Evolutionary conservation across 2,888 invertebrate genomes (phyloP).

Genomic region (Linhomoeus sp.): DNA sequence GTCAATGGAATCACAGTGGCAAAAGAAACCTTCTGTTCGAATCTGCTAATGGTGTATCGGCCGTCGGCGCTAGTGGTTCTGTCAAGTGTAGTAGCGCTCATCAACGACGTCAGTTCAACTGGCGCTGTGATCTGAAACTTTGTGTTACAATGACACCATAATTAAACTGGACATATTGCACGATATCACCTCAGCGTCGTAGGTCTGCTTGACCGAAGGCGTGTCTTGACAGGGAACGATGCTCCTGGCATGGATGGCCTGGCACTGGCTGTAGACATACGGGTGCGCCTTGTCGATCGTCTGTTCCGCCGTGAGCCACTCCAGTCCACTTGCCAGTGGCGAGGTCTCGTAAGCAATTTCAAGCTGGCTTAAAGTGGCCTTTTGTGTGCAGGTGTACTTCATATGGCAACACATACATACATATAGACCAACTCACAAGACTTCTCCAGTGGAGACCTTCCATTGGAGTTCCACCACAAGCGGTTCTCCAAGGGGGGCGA

Average conservation of each 20-base stretch:
- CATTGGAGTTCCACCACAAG: too few relatives aligned
- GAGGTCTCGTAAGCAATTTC: background rate
- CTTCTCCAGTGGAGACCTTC: too few relatives aligned
- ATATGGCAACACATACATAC: too few relatives aligned
- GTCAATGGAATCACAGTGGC: background rate
- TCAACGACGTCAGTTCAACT: conserved; percentile 50
- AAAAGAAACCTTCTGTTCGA: conserved; percentile 33
- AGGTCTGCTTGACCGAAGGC: conserved; percentile 62
- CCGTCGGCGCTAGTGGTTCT: conserved; percentile 30
- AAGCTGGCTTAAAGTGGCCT: background rate
- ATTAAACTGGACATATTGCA: background rate
- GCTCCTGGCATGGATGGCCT: conserved; percentile 71
- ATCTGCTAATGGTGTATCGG: conserved; percentile 37
- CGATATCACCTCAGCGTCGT: conserved; percentile 40
- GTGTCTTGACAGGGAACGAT: conserved; percentile 76
- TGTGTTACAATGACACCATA: background rate
- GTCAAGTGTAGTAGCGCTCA: conserved; percentile 54
- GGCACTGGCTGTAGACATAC: conserved; percentile 42
- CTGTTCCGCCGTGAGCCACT: conserved; percentile 65
- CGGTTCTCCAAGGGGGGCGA: too few relatives aligned
- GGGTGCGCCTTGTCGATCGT: conserved; percentile 65
- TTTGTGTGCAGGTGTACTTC: too few relatives aligned
- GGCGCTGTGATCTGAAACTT: conserved; percentile 45
- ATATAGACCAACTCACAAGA: too few relatives aligned
- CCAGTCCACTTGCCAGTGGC: conserved; percentile 48